A percentile compares a stretch with the other conserved stretches of the same genome.
phyloP scores from a whole-genome alignment of 1,140 invertebrate species.

The Macrobrachium rosenbergii region DNA sequence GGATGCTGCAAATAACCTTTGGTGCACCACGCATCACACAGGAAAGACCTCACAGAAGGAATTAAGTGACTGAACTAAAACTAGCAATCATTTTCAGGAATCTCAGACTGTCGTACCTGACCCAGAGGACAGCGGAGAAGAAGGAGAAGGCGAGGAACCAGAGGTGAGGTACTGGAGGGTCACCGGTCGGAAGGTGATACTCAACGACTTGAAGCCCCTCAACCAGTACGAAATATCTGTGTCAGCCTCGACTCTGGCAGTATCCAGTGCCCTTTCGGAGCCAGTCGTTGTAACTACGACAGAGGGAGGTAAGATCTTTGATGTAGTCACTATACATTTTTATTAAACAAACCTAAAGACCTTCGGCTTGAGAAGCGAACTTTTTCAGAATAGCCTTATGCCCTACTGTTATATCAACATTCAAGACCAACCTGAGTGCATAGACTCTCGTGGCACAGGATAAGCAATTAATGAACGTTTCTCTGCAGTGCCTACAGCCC shows the following conservation, averaged over 20 bases:
- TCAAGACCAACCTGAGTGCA: background rate
- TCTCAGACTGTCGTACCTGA: background rate
- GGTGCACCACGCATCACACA: no score
- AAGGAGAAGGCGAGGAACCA: background rate
- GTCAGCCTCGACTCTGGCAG: slow-evolving; percentile 10
- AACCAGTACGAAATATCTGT: slow-evolving; percentile 12
- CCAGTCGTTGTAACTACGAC: background rate
- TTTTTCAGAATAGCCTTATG: background rate
- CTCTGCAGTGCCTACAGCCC: slow-evolving; percentile 29
- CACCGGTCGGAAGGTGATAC: background rate
- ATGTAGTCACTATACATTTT: background rate
- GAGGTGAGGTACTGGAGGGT: background rate
- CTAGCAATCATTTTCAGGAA: no score
- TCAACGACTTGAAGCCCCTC: slow-evolving; percentile 2
- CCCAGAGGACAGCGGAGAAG: background rate
- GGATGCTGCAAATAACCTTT: no score
- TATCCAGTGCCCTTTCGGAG: background rate
- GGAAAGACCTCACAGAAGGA: no score
- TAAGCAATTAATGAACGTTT: background rate
- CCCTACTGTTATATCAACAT: background rate
- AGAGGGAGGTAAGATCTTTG: slow-evolving; percentile 5
- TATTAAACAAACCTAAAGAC: no score
- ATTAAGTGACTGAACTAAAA: no score
- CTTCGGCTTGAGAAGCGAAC: no score
- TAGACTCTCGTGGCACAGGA: background rate